A percentile compares a stretch with the other conserved stretches of the same genome.
These are phyloP conservation scores for Hemicordylus capensis DNA, from an alignment of 2,113 vertebrate species.

Conservation along the genomic window DNA sequence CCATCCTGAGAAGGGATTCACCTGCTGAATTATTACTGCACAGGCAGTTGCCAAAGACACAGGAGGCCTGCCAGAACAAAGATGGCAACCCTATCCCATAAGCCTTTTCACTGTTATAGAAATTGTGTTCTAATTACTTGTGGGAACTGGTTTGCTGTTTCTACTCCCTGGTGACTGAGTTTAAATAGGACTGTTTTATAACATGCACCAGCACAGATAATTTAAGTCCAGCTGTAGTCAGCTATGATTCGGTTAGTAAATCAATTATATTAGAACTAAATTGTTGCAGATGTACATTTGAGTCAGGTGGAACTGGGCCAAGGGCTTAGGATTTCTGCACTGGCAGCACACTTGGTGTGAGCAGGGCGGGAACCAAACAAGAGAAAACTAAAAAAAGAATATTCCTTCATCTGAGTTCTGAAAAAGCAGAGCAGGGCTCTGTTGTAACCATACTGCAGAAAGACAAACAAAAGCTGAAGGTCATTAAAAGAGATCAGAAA, in stretches of 20 bases:
- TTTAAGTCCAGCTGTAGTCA: conserved; percentile 1
- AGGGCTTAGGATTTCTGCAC: conserved; percentile 31
- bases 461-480: conserved; percentile 9
- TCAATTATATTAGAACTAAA: conserved; percentile 33
- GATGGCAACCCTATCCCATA: background rate
- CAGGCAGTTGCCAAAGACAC: background rate
- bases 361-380: background rate
- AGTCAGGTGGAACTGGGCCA: conserved; percentile 26
- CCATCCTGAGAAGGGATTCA: background rate
- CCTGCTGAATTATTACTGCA: background rate
- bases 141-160: background rate
- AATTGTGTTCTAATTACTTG: background rate
- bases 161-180: background rate
- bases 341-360: background rate
- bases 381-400: background rate
- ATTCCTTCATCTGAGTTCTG: conserved; percentile 2
- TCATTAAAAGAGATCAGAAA: conserved; percentile 3
- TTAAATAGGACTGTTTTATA: background rate
- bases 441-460: conserved; percentile 3
- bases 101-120: background rate
- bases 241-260: background rate
- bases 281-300: conserved; percentile 34
- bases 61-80: background rate
- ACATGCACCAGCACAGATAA: background rate
- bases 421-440: background rate